Conservation (phyloP, 2,888 invertebrate species). For the Harmothoe impar region DNA sequence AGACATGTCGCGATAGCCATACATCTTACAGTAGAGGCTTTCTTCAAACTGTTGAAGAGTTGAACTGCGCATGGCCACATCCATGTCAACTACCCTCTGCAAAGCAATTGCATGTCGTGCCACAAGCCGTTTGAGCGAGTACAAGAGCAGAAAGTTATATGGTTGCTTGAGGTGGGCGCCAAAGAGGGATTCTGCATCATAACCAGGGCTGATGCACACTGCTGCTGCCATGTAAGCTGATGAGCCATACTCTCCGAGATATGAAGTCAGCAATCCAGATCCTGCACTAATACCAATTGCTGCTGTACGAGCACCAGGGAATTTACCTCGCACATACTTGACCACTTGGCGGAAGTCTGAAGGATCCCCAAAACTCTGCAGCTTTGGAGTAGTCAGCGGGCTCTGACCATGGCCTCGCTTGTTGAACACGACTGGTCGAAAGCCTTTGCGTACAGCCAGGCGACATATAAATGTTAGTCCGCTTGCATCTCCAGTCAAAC, state of each 20-base stretch:
- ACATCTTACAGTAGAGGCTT: conserved; percentile 75
- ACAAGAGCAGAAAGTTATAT: conserved; percentile 74
- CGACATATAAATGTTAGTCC: conserved; percentile 72
- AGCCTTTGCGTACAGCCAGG: conserved; percentile 74
- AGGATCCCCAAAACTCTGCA: conserved; percentile 78
- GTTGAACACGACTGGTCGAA: conserved; percentile 78
- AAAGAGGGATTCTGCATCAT: conserved; percentile 71
- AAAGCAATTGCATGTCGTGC: conserved; percentile 74
- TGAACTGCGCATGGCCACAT: conserved; percentile 73
- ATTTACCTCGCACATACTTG: conserved; percentile 74
- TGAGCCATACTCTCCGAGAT: conserved; percentile 80
- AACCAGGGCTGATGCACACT: conserved; percentile 78
- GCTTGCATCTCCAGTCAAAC: conserved; percentile 74
- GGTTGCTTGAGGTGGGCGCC: conserved; percentile 70
- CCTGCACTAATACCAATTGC: conserved; percentile 77
- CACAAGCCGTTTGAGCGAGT: conserved; percentile 74
- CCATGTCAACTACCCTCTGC: conserved; percentile 73
- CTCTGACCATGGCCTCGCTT: conserved; percentile 77
- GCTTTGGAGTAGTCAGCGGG: conserved; percentile 76
- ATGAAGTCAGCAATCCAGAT: conserved; percentile 76
- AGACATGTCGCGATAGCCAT: conserved; percentile 73
- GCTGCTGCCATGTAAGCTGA: conserved; percentile 75
- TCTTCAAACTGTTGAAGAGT: conserved; percentile 76
- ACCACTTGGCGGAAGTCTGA: conserved; percentile 78
- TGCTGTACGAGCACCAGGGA: conserved; percentile 74